Percentiles rank a stretch among this genome's conserved stretches.
Evolutionary conservation across 1,140 invertebrate species (phyloP).

Genomic region (Drosophila nigromelanica): DNA sequence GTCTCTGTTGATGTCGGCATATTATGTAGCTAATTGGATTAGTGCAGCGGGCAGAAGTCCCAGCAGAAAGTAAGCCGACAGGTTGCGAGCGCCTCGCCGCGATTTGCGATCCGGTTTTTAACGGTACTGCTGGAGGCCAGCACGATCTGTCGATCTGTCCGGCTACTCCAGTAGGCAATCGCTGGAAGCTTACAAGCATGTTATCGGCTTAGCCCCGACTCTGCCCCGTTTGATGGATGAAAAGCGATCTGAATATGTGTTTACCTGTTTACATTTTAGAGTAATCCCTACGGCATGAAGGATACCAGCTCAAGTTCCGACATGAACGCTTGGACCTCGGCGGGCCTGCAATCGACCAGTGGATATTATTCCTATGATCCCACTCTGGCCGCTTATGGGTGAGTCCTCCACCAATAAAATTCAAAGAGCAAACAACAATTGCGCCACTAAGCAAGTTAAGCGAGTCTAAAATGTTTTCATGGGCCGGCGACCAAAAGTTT

Average conservation of each 20-base stretch:
- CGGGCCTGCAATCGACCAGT: constrained; percentile 93
- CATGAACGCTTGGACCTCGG: constrained; percentile 94
- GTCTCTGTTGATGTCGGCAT: background rate
- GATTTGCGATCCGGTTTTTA: constrained; percentile 25
- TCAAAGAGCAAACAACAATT: constrained; percentile 18
- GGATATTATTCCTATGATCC: constrained; percentile 97
- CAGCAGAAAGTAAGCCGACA: constrained; percentile 49
- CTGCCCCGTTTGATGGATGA: constrained; percentile 4
- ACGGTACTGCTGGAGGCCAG: constrained; percentile 7
- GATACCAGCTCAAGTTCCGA: constrained; percentile 91
- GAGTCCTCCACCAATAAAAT: constrained; percentile 84
- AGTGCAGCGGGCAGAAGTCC: constrained; percentile 58
- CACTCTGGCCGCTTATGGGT: constrained; percentile 95
- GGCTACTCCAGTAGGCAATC: constrained; percentile 30
- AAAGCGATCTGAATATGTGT: background rate
- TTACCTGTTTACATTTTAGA: constrained; percentile 86
- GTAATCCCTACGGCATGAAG: constrained; percentile 95
- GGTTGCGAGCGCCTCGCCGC: constrained; percentile 25
- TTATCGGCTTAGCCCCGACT: constrained; percentile 32
- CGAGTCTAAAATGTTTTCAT: constrained; percentile 63
- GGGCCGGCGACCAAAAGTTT: constrained; percentile 51
- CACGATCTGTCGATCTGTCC: constrained; percentile 25
- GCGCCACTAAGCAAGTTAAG: constrained; percentile 58
- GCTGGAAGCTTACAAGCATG: constrained; percentile 46
- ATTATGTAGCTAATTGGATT: constrained; percentile 51